Evolutionary conservation across 2,888 invertebrate genomes (phyloP), one percentile per base, ranked within the genome.

Genomic region (Cheilosia urbana): DNA sequence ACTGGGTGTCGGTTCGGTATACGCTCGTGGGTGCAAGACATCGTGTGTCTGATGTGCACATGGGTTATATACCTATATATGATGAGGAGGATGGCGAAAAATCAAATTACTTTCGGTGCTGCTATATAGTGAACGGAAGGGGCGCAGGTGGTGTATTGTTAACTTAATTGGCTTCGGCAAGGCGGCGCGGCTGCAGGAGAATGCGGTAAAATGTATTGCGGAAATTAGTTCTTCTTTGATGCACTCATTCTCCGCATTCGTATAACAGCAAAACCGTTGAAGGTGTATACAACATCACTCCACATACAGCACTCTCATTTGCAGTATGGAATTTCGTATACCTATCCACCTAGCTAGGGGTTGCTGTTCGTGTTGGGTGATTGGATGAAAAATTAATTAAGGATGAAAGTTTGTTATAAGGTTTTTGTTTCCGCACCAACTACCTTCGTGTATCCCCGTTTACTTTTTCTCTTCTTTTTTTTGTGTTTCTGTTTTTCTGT

Each of bases 161-260:
- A 85, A 81, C 76, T 85, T 85, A 85, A 85, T 85, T 85, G 85
- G 76, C 76, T 85, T 81, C 77, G 58, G 76, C 30, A 63, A 72
- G 68, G 73, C 30, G 30, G 30, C 30, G 30, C 30, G 30, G 30
- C 30, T 9, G 30, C 78, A 79, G 65, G 76, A 72, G 80, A 68
- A 72, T 72, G 72, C 71, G 76, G 76, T 81, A 77, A 81, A 51
- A 85, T 72, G 68, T 85, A 77, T 77, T 85, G 85, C 85, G 85
- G 85, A 85, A 85, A 85, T 85, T 85, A 85, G 85, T 85, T 85
- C 85, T 85, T 77, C 80, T 81, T 85, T 85, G 85, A 80, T 85
- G 76, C 80, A 81, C 80, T 77, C 80, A 68, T 81, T 62, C 85
- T 57, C 66, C 55, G 17, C 58, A 60, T 57, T 69, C 77, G 55